These are phyloP conservation scores for Loris lydekkerianus DNA, from an alignment of 2,797 vertebrate species.

Conservation along the genomic window DNA sequence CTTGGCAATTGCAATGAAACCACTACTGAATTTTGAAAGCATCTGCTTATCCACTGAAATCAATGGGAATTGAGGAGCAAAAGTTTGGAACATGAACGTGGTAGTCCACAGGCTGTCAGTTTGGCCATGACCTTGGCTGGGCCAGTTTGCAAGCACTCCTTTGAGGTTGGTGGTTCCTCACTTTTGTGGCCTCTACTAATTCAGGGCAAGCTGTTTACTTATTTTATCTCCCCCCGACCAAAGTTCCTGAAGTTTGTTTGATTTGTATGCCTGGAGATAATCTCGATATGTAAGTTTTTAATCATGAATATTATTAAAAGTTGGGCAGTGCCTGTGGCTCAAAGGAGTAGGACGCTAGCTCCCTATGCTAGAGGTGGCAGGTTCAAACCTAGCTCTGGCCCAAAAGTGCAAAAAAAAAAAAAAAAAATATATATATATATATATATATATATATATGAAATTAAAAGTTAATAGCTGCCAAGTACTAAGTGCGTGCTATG, in stretches of 20 bases:
- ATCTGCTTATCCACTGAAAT: background rate
- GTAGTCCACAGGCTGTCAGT: background rate
- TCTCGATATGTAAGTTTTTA: conserved; percentile 1
- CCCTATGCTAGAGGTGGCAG: too few species aligned
- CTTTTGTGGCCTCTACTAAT: background rate
- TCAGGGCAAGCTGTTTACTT: background rate
- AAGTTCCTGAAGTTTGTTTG: background rate
- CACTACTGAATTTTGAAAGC: conserved; percentile 26
- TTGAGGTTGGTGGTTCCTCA: background rate
- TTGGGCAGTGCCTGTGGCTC: background rate
- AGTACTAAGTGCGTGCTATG: background rate
- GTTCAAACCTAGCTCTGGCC: too few species aligned
- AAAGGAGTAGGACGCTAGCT: too few species aligned
- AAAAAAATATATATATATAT: too few species aligned
- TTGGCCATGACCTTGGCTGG: accelerated
- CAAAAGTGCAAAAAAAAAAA: too few species aligned
- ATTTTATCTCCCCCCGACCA: background rate
- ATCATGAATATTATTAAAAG: background rate
- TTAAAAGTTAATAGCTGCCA: background rate
- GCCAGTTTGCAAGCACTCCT: background rate
- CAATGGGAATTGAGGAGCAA: background rate
- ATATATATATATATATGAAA: too few species aligned
- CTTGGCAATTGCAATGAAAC: background rate
- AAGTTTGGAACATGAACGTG: background rate
- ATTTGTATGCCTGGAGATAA: background rate